Evolutionary conservation across 2,797 vertebrate genomes (phyloP).

Genomic region (Pipistrellus pipistrellus): DNA sequence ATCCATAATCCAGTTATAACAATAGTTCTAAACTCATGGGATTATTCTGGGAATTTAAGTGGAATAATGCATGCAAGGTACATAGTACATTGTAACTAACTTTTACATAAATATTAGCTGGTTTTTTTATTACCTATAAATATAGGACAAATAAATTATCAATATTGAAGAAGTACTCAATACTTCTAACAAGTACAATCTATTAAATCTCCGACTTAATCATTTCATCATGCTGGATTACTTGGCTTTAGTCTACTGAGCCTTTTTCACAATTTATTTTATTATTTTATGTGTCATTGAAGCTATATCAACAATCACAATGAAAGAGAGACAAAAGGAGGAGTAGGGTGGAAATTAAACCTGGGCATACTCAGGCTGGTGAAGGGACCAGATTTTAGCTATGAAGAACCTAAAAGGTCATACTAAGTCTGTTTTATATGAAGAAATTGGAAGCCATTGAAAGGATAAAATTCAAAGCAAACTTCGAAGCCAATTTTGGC

Average conservation of each 20-base stretch:
- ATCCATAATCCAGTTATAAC: neutral
- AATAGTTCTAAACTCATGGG: neutral
- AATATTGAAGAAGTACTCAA: neutral
- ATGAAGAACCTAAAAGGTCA: neutral
- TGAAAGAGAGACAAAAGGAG: neutral
- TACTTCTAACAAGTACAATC: constrained; percentile 9
- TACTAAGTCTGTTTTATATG: neutral
- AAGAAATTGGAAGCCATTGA: neutral
- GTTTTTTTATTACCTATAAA: neutral
- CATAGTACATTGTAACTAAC: neutral
- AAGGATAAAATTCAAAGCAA: neutral
- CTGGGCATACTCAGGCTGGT: neutral
- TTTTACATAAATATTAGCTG: neutral
- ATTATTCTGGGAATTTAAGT: constrained; percentile 16
- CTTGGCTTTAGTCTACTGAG: constrained; percentile 60
- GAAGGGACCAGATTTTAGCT: neutral
- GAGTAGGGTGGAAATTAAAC: neutral
- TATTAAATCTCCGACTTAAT: constrained; percentile 49
- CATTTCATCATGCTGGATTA: constrained; percentile 64
- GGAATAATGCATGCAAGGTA: neutral
- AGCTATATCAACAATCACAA: neutral
- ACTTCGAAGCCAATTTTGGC: neutral
- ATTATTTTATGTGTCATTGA: neutral
- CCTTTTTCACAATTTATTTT: neutral
- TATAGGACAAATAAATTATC: neutral